phyloP scores from a whole-genome alignment of 1,140 invertebrate species.

The Procambarus clarkii region DNA sequence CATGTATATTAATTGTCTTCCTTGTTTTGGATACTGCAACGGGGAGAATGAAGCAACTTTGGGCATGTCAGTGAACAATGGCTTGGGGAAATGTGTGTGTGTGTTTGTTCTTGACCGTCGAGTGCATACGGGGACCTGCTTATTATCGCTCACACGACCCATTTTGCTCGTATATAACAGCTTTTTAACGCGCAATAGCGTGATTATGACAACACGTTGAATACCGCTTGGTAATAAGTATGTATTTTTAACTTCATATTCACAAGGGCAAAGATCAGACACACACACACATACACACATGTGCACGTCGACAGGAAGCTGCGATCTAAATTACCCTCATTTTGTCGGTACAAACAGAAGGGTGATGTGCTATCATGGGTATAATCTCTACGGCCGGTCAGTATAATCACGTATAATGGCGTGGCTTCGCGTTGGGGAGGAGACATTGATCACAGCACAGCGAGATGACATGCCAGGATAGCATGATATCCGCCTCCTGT shows the following conservation, averaged over 20 bases:
- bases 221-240: not conserved
- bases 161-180: not conserved
- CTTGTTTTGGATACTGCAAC: not conserved
- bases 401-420: constrained; percentile 5
- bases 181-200: not conserved
- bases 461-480: not conserved
- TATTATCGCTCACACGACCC: not conserved
- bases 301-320: not conserved
- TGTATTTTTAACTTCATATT: constrained; percentile 5
- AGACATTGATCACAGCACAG: not conserved
- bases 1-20: too few species aligned
- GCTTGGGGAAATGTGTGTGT: constrained; percentile 5
- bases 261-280: not conserved
- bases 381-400: not conserved
- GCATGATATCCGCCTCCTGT: not conserved
- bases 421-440: not conserved
- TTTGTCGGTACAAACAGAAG: not conserved
- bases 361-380: not conserved
- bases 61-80: constrained; percentile 10
- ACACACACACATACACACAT: not conserved
- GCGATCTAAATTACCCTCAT: constrained; percentile 6
- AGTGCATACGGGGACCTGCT: not conserved
- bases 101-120: not conserved
- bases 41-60: not conserved
- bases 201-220: too few species aligned